Percentiles rank a stretch among this genome's conserved stretches.
These are phyloP conservation scores for Alces alces DNA, from an alignment of 2,113 vertebrate genomes.

Conservation along the genomic window DNA sequence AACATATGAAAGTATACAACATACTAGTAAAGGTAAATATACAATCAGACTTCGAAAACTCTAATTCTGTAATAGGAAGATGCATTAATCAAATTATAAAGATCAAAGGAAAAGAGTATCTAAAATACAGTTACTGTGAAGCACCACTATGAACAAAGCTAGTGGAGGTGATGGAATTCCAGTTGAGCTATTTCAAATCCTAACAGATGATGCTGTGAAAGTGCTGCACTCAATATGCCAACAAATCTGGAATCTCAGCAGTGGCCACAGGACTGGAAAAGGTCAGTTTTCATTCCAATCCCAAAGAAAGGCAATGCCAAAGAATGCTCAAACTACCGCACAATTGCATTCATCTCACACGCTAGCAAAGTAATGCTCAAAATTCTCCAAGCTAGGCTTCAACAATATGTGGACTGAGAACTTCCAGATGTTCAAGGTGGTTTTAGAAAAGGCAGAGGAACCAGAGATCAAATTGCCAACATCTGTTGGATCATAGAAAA, in stretches of 20 bases:
- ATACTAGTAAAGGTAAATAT: background rate
- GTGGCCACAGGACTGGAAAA: background rate
- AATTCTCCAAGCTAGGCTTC: background rate
- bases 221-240: background rate
- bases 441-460: background rate
- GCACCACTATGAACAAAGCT: background rate
- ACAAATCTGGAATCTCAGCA: background rate
- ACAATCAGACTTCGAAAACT: background rate
- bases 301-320: background rate
- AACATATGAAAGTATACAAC: background rate
- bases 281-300: background rate
- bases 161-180: background rate
- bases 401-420: background rate
- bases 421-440: background rate
- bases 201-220: background rate
- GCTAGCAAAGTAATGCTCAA: background rate
- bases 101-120: background rate
- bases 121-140: background rate
- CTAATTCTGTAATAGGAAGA: background rate
- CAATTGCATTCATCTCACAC: background rate
- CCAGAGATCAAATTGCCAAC: background rate
- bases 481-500: background rate
- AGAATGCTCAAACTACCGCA: background rate
- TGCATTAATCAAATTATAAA: background rate
- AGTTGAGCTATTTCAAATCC: background rate